phyloP scores from a whole-genome alignment of 2,888 invertebrate genomes.

The Agriopis marginaria region DNA sequence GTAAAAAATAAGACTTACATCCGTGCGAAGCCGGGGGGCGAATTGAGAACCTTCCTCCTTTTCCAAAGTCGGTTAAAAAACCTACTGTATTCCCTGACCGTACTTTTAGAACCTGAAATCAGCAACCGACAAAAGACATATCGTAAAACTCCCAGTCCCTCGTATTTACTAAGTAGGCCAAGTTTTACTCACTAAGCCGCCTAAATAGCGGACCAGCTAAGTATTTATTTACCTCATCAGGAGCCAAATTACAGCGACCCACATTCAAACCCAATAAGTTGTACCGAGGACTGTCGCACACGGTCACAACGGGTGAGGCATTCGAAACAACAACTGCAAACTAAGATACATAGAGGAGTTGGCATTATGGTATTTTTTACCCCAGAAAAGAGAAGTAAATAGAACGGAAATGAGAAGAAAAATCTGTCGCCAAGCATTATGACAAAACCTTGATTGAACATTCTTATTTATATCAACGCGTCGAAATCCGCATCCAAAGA shows the following conservation, averaged over 20 bases:
- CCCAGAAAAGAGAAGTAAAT: too few relatives aligned
- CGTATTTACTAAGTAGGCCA: constrained; percentile 8
- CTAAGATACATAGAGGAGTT: not conserved
- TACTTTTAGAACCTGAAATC: not conserved
- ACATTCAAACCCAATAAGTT: constrained; percentile 42
- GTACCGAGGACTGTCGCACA: constrained; percentile 32
- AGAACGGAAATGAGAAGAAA: too few relatives aligned
- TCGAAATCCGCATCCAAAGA: too few relatives aligned
- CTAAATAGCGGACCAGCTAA: constrained; percentile 14
- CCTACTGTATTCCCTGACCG: not conserved
- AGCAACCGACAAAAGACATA: constrained; percentile 3
- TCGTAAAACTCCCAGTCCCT: constrained; percentile 14
- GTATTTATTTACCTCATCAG: constrained; percentile 36
- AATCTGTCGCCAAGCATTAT: too few relatives aligned
- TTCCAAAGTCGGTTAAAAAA: too few relatives aligned
- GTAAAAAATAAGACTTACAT: too few relatives aligned
- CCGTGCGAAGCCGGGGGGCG: too few relatives aligned
- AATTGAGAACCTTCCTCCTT: too few relatives aligned
- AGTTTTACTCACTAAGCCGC: constrained; percentile 11
- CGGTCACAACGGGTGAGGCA: constrained; percentile 42
- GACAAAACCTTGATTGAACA: too few relatives aligned
- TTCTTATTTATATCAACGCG: too few relatives aligned
- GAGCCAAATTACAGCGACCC: constrained; percentile 36
- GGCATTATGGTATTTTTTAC: not conserved
- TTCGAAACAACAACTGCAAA: constrained; percentile 34